Percentiles rank a stretch among this genome's conserved stretches.
Conservation (phyloP, 2,113 vertebrate species). For the Vombatus ursinus region DNA sequence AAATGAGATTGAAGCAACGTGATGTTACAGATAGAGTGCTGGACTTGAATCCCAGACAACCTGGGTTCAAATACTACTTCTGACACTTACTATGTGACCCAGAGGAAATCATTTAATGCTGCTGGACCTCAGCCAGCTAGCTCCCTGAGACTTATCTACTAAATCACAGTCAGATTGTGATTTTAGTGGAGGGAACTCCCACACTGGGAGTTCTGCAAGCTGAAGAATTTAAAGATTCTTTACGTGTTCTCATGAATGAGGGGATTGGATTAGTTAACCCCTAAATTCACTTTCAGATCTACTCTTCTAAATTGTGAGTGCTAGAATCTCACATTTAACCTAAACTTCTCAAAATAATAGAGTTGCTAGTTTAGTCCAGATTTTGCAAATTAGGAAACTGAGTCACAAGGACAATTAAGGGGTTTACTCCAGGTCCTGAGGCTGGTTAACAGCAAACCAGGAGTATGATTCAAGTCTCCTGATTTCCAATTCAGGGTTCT, state of each 20-base stretch:
- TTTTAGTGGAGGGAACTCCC: background rate
- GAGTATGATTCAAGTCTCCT: background rate
- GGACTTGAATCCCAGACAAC: background rate
- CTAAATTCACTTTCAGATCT: background rate
- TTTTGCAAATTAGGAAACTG: background rate
- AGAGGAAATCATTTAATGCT: background rate
- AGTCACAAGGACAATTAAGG: background rate
- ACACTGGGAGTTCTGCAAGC: background rate
- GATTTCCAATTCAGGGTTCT: background rate
- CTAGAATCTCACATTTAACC: background rate
- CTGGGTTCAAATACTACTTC: background rate
- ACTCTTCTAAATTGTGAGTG: background rate
- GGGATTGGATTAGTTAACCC: background rate
- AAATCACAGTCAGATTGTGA: background rate
- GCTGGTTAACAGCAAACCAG: background rate
- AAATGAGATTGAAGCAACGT: background rate
- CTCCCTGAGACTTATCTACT: background rate
- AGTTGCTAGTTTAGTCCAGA: background rate
- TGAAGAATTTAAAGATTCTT: background rate
- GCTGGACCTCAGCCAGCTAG: background rate
- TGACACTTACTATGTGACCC: background rate
- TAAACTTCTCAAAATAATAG: background rate
- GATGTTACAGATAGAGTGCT: background rate
- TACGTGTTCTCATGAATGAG: background rate
- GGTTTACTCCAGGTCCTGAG: background rate